These are phyloP conservation scores for Andrena fulva DNA, from an alignment of 2,888 invertebrate species.

Conservation along the genomic window DNA sequence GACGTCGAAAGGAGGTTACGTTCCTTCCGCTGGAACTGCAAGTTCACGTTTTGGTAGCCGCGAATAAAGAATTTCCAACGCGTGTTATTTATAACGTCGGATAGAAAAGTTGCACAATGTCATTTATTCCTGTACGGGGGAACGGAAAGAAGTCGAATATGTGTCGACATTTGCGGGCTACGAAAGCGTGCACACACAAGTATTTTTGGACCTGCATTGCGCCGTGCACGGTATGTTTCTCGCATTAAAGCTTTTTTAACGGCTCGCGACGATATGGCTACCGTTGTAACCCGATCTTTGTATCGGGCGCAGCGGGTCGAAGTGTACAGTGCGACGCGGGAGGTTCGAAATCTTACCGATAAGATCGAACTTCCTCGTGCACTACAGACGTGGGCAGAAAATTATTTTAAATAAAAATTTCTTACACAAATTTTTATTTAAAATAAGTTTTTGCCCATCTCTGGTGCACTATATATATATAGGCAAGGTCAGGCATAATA, in stretches of 20 bases:
- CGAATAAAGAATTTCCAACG: background rate
- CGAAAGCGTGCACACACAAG: constrained; percentile 37
- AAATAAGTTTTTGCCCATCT: background rate
- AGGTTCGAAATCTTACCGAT: background rate
- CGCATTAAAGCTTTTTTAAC: background rate
- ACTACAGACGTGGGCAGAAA: no score
- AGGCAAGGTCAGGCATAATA: no score
- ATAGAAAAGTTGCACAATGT: constrained; percentile 58
- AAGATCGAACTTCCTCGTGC: background rate
- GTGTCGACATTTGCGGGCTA: constrained; percentile 35
- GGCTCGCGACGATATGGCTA: background rate
- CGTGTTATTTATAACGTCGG: constrained; percentile 11
- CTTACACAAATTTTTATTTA: no score
- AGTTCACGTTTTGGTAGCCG: background rate
- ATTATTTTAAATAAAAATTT: no score
- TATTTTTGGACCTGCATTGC: constrained; percentile 52
- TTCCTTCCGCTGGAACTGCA: background rate
- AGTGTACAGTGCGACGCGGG: background rate
- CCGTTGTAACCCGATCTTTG: background rate
- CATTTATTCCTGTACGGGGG: constrained; percentile 50
- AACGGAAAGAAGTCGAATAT: constrained; percentile 36
- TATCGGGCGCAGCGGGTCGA: background rate
- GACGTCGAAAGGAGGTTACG: background rate
- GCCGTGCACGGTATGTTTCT: constrained; percentile 65
- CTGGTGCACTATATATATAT: background rate